Conservation (phyloP, 2,113 vertebrate genomes). For the Dipodomys ordii region DNA sequence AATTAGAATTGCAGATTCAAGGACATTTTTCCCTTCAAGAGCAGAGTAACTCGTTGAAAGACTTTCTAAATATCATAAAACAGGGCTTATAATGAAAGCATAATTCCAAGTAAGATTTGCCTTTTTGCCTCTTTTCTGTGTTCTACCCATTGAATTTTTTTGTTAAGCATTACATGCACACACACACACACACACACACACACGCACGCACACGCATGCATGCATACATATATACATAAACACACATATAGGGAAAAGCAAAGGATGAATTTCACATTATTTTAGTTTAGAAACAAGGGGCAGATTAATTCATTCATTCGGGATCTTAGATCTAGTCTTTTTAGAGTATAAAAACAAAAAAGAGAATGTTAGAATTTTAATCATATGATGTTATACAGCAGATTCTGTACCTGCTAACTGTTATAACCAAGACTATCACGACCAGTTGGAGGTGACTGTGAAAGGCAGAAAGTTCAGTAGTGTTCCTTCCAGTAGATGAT, state of each 20-base stretch:
- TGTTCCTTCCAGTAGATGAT: background rate
- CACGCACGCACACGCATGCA: too few species aligned
- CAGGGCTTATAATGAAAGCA: constrained; percentile 19
- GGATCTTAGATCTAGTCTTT: background rate
- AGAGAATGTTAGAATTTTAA: background rate
- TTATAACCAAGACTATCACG: background rate
- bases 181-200: background rate
- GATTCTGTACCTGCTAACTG: background rate
- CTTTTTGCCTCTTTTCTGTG: background rate
- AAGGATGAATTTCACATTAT: background rate
- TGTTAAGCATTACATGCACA: background rate
- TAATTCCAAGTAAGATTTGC: background rate
- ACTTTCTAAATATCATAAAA: background rate
- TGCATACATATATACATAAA: background rate
- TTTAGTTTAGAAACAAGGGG: background rate
- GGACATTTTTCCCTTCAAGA: background rate
- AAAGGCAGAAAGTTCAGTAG: background rate
- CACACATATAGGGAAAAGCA: background rate
- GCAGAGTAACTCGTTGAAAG: background rate
- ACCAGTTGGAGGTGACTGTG: background rate
- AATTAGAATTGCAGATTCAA: background rate
- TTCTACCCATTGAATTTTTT: background rate
- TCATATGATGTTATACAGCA: background rate
- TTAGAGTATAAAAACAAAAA: background rate
- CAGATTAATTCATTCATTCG: background rate